A percentile compares a stretch with the other conserved stretches of the same genome.
Conservation (phyloP, 2,113 vertebrate genomes). For the Prionailurus bengalensis region DNA sequence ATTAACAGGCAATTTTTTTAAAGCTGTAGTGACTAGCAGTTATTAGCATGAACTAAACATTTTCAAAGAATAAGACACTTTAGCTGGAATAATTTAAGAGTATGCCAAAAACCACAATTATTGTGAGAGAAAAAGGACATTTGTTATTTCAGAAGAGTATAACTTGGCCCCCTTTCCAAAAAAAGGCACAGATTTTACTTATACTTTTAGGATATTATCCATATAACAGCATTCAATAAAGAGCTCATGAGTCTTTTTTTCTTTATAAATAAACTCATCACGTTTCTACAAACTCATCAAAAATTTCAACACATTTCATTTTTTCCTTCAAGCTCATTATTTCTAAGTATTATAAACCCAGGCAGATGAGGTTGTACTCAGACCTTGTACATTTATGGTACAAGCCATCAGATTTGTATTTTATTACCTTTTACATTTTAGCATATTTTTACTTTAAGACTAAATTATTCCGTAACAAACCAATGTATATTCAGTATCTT, state of each 20-base stretch:
- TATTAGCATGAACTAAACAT: not conserved
- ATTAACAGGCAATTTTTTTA: not conserved
- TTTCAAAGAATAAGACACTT: not conserved
- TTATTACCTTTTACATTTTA: not conserved
- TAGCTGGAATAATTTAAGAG: not conserved
- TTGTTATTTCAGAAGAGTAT: not conserved
- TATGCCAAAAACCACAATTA: not conserved
- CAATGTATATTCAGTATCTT: not conserved
- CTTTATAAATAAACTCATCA: not conserved
- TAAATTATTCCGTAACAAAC: not conserved
- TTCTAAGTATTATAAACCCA: not conserved
- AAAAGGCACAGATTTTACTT: not conserved
- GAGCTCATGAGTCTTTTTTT: not conserved
- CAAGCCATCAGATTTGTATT: not conserved
- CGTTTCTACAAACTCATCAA: not conserved
- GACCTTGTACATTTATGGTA: not conserved
- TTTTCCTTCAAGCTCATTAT: not conserved
- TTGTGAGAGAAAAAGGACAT: not conserved
- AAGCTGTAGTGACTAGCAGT: not conserved
- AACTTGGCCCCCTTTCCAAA: not conserved
- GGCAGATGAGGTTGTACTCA: not conserved
- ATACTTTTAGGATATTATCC: not conserved
- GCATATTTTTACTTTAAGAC: not conserved
- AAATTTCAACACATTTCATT: not conserved
- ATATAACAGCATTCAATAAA: not conserved